Evolutionary conservation across 2,113 vertebrate species (phyloP).

Genomic region (Falcunculus frontatus): DNA sequence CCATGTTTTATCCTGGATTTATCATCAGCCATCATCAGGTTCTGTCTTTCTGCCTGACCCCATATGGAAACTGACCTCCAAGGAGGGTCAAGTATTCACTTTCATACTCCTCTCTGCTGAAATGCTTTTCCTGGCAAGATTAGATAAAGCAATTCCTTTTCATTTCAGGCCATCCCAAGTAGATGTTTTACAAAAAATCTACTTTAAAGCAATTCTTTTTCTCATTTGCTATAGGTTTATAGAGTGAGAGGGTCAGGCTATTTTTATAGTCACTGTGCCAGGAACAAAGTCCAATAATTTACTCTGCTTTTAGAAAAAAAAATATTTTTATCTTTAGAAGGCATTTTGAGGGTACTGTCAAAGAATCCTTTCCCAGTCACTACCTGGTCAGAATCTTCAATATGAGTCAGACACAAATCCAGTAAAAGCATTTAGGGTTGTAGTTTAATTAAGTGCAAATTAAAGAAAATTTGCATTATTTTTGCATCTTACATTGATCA

Average conservation of each 20-base stretch:
- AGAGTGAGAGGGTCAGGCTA: background rate
- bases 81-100: slow-evolving; percentile 1
- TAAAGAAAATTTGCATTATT: background rate
- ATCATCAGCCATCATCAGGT: slow-evolving; percentile 33
- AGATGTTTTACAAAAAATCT: slow-evolving; percentile 23
- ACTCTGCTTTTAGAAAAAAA: background rate
- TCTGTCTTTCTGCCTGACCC: slow-evolving; percentile 27
- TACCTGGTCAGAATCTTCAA: background rate
- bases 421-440: background rate
- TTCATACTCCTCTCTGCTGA: background rate
- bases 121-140: slow-evolving; percentile 55
- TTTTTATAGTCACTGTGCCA: background rate
- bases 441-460: background rate
- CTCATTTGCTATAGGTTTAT: background rate
- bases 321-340: background rate
- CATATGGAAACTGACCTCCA: background rate
- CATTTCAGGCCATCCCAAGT: slow-evolving; percentile 32
- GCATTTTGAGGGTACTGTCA: background rate
- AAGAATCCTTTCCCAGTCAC: background rate
- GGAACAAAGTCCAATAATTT: slow-evolving; percentile 17
- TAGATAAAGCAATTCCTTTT: slow-evolving; percentile 59
- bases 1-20: background rate
- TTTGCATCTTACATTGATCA: background rate
- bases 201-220: slow-evolving; percentile 44
- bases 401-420: background rate